Evolutionary conservation across 2,888 invertebrate species (phyloP), one percentile per base, ranked within the genome.

Genomic region (Cataglyphis albicans): DNA sequence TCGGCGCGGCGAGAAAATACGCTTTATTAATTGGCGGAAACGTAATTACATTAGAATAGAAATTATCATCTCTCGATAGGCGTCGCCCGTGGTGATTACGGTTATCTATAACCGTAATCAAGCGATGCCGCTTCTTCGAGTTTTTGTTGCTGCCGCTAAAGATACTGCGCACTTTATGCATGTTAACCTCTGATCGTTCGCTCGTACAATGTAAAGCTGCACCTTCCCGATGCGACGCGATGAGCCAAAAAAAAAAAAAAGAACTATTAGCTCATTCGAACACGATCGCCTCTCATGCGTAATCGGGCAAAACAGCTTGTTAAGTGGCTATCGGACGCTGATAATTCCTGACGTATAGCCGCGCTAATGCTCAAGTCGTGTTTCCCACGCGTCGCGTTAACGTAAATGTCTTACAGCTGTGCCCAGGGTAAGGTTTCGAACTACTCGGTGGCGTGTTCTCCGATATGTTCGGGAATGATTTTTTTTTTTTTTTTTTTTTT

Each of bases 281-380:
- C 48, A 65, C 59, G 35, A 52, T 72, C 63, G 61, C 29, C 67
- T 44, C 21, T 35, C 55, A 52, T 52, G 61, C 65, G 72, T 82
- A 83, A 84, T 84, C 81, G 57, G 63, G 25, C 29, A 35, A 74
- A 75, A 78, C 67, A 38, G 83, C 90, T 90, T 86, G 84, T 90
- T 87, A 84, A 83, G 35, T 55, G n/a, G 67, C 83, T 89, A 89
- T 89, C 89, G 76, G 84, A 52, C 41, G 72, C 41, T 61, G 89
- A 89, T 88, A 89, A 85, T 86, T 81, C 63, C 61, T 84, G 78
- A 87, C 84, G 83, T 65, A 86, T 78, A 84, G 81, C 64, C 64
- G 59, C 59, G 76, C 82, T 84, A 85, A 87, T 73, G 64, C 25
- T 70, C 44, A 63, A 82, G 38, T 76, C 76, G 83, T 41, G 65